Conservation (phyloP, 2,113 vertebrate genomes). For the Lampris megalopsis region DNA sequence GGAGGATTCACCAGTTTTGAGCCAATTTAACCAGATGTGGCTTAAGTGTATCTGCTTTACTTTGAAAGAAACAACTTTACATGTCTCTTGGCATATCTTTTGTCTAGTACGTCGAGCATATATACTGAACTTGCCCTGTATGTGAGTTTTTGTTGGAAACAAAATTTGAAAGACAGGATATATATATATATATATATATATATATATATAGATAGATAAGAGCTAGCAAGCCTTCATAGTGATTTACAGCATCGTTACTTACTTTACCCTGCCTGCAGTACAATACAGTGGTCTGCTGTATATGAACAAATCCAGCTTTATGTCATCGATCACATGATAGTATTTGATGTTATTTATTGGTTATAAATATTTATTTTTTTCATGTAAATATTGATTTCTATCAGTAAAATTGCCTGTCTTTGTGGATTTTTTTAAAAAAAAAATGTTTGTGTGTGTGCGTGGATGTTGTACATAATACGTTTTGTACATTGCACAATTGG, state of each 20-base stretch:
- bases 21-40: constrained; percentile 12
- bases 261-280: constrained; percentile 38
- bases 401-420: constrained; percentile 62
- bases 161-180: constrained; percentile 20
- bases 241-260: constrained; percentile 37
- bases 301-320: constrained; percentile 51
- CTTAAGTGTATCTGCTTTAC: background rate
- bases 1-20: constrained; percentile 11
- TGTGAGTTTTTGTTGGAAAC: constrained; percentile 50
- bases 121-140: constrained; percentile 59
- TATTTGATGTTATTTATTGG: constrained; percentile 64
- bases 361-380: constrained; percentile 56
- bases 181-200: background rate
- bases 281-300: constrained; percentile 32
- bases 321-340: constrained; percentile 39
- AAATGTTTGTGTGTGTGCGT: constrained; percentile 24
- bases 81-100: constrained; percentile 32
- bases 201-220: constrained; percentile 3
- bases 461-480: constrained; percentile 77
- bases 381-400: constrained; percentile 66
- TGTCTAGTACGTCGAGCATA: constrained; percentile 24
- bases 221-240: constrained; percentile 32
- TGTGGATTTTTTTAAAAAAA: constrained; percentile 58
- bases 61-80: constrained; percentile 15
- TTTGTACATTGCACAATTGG: constrained; percentile 79